These are phyloP conservation scores for Drosophila bifasciata DNA, from an alignment of 1,140 invertebrate genomes.

Conservation along the genomic window DNA sequence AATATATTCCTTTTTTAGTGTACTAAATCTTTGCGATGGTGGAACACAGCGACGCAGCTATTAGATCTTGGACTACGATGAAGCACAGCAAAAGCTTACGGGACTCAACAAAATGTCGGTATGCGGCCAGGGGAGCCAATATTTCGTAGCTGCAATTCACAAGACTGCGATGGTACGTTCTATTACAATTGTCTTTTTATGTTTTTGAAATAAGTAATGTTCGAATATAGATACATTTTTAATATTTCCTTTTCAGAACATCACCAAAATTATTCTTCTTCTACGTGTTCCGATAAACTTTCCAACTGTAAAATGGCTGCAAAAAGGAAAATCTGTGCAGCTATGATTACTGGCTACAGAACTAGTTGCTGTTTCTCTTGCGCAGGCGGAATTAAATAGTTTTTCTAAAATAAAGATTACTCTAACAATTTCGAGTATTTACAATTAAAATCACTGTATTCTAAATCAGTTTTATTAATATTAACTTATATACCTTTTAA, in stretches of 20 bases:
- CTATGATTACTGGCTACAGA: slow-evolving; percentile 92
- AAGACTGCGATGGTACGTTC: slow-evolving; percentile 85
- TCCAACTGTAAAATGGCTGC: slow-evolving; percentile 90
- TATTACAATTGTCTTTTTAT: not conserved
- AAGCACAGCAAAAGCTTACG: slow-evolving; percentile 73
- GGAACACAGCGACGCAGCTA: slow-evolving; percentile 87
- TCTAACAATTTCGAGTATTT: not conserved
- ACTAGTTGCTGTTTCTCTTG: slow-evolving; percentile 88
- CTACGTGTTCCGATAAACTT: slow-evolving; percentile 89
- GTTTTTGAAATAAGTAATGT: too few species aligned
- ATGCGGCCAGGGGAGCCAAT: slow-evolving; percentile 85
- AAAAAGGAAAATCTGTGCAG: slow-evolving; percentile 91
- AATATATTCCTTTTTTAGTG: slow-evolving; percentile 82
- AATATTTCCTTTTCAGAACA: slow-evolving; percentile 33
- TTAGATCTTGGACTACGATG: slow-evolving; percentile 86
- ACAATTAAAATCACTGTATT: too few species aligned
- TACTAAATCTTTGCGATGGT: slow-evolving; percentile 86
- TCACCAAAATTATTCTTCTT: slow-evolving; percentile 63
- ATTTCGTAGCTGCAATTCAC: slow-evolving; percentile 87
- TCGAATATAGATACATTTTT: too few species aligned
- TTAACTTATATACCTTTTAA: too few species aligned
- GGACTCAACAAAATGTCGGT: slow-evolving; percentile 85
- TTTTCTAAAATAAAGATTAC: not conserved
- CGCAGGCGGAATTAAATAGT: slow-evolving; percentile 20
- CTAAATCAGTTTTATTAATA: too few species aligned